Conservation (phyloP, 2,113 vertebrate species). For the Euleptes europaea region DNA sequence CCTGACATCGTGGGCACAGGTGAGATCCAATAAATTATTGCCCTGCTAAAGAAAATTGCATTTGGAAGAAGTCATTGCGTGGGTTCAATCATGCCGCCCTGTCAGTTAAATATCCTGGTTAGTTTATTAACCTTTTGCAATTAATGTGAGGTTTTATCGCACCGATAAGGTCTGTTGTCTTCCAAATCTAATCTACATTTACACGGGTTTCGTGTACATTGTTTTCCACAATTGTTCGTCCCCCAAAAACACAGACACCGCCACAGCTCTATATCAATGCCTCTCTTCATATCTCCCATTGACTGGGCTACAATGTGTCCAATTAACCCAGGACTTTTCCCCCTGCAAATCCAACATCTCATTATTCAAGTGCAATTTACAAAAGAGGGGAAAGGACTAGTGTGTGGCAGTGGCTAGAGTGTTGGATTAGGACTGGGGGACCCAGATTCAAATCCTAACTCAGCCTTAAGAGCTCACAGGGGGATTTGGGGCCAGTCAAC, state of each 20-base stretch:
- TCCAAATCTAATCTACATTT: constrained; percentile 7
- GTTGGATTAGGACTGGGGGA: too few species aligned
- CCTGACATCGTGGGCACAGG: constrained; percentile 34
- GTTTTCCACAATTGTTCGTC: not conserved
- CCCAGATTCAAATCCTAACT: too few species aligned
- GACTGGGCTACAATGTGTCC: not conserved
- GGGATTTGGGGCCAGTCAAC: too few species aligned
- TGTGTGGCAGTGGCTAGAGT: not conserved
- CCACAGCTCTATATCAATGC: not conserved
- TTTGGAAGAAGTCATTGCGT: constrained; percentile 58
- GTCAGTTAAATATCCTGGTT: constrained; percentile 31
- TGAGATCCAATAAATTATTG: constrained; percentile 49
- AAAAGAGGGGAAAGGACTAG: not conserved
- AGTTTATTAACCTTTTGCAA: constrained; percentile 50
- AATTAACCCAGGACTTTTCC: not conserved
- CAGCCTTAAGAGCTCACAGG: too few species aligned
- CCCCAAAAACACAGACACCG: not conserved
- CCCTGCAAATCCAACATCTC: not conserved
- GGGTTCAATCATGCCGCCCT: constrained; percentile 44
- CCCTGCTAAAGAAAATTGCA: constrained; percentile 48
- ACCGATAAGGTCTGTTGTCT: constrained; percentile 33
- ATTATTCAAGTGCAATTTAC: not conserved
- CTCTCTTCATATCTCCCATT: not conserved
- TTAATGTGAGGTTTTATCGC: constrained; percentile 38
- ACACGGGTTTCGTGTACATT: not conserved